Conservation (phyloP, 2,888 invertebrate genomes). For the Ypsolopha sequella region DNA sequence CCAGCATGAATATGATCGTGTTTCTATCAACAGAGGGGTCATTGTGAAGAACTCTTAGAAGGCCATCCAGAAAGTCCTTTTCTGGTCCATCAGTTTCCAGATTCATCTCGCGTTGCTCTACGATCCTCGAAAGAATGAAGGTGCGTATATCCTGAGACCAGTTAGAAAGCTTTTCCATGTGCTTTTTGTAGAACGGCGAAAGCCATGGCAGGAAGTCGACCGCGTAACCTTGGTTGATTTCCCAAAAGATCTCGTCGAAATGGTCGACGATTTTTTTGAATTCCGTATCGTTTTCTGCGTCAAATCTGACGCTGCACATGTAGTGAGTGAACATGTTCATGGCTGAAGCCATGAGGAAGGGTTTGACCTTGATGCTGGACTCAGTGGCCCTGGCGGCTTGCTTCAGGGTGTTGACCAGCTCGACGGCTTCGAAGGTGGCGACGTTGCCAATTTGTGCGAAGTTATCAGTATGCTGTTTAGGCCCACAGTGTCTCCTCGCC, state of each 20-base stretch:
- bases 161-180: constrained; percentile 75
- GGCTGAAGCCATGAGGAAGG: constrained; percentile 77
- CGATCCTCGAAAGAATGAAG: constrained; percentile 80
- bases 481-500: constrained; percentile 85
- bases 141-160: constrained; percentile 80
- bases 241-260: constrained; percentile 92
- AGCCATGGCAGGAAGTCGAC: constrained; percentile 90
- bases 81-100: constrained; percentile 74
- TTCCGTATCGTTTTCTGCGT: constrained; percentile 72
- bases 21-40: constrained; percentile 78
- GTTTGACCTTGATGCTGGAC: constrained; percentile 73
- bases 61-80: constrained; percentile 84
- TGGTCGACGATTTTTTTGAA: constrained; percentile 77
- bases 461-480: constrained; percentile 79
- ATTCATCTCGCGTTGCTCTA: constrained; percentile 68
- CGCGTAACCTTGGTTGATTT: constrained; percentile 90
- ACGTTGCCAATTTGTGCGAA: constrained; percentile 80
- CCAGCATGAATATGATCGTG: constrained; percentile 84
- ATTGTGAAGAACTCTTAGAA: constrained; percentile 77
- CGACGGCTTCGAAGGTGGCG: constrained; percentile 74
- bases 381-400: constrained; percentile 42
- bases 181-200: constrained; percentile 76
- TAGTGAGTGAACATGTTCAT: constrained; percentile 90
- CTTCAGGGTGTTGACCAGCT: constrained; percentile 70
- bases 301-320: constrained; percentile 87